Conservation (phyloP, 2,113 vertebrate genomes). For the Macquaria ambigua region DNA sequence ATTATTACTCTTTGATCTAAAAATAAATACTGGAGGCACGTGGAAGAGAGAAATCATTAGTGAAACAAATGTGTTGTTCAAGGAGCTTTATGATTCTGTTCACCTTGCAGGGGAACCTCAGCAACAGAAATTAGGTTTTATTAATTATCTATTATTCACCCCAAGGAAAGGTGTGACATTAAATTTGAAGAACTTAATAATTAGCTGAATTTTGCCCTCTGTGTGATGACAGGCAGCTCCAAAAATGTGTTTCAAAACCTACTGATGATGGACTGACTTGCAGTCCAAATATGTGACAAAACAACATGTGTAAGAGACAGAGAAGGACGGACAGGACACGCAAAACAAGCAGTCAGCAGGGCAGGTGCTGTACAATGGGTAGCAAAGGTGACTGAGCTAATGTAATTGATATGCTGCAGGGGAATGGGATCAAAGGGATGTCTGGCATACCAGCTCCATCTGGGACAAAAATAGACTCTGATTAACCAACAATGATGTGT, state of each 20-base stretch:
- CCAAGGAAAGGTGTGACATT: not conserved
- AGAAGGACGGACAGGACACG: constrained; percentile 58
- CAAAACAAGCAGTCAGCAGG: constrained; percentile 20
- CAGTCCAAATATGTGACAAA: constrained; percentile 2
- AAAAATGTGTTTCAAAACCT: not conserved
- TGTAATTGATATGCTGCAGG: constrained; percentile 76
- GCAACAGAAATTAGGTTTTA: not conserved
- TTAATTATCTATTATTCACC: not conserved
- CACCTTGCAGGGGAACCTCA: not conserved
- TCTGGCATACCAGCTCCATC: constrained; percentile 63
- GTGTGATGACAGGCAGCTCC: too few relatives aligned
- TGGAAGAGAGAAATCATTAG: not conserved
- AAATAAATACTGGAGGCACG: not conserved
- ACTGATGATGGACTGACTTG: not conserved
- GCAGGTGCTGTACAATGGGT: constrained; percentile 62
- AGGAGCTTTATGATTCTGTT: not conserved
- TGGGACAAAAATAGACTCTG: constrained; percentile 69
- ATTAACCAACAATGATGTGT: constrained; percentile 75
- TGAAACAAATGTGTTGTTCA: not conserved
- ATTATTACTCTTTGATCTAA: not conserved
- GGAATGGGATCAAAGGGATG: constrained; percentile 74
- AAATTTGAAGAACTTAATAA: not conserved
- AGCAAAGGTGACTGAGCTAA: constrained; percentile 79
- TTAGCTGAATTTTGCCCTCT: not conserved
- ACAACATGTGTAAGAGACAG: constrained; percentile 10